Evolutionary conservation across 2,797 vertebrate species (phyloP).

Genomic region (Tapera naevia): DNA sequence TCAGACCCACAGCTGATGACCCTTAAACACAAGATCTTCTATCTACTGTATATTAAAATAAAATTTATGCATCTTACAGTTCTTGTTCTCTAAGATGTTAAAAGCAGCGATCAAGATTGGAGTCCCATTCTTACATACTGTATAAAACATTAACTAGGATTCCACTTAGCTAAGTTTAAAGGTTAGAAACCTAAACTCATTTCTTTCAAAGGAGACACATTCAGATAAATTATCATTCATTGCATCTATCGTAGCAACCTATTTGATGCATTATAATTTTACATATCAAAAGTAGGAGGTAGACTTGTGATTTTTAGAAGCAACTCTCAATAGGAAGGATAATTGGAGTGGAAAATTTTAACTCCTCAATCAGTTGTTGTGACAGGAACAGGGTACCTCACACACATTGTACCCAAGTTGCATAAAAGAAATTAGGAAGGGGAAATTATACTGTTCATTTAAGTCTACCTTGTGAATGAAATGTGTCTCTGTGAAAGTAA

Average conservation of each 20-base stretch:
- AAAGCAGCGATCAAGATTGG: neutral
- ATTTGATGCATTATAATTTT: neutral
- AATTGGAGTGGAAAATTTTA: neutral
- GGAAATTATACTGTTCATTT: neutral
- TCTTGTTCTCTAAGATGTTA: neutral
- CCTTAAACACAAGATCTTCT: neutral
- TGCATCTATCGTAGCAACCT: neutral
- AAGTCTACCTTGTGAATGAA: neutral
- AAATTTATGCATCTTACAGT: neutral
- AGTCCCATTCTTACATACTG: neutral
- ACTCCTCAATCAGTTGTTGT: neutral
- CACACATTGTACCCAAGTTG: neutral
- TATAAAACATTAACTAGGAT: neutral
- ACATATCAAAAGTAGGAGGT: neutral
- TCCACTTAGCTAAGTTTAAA: conserved; percentile 20
- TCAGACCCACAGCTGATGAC: neutral
- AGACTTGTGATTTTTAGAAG: neutral
- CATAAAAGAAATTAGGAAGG: neutral
- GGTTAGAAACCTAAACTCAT: conserved; percentile 12
- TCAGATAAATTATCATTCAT: neutral
- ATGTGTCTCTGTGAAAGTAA: neutral
- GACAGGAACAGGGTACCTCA: neutral
- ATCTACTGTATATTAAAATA: neutral
- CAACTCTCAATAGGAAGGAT: neutral
- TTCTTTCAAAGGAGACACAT: neutral